These are phyloP conservation scores for Andrena trimmerana DNA, from an alignment of 2,888 invertebrate species.

Conservation along the genomic window DNA sequence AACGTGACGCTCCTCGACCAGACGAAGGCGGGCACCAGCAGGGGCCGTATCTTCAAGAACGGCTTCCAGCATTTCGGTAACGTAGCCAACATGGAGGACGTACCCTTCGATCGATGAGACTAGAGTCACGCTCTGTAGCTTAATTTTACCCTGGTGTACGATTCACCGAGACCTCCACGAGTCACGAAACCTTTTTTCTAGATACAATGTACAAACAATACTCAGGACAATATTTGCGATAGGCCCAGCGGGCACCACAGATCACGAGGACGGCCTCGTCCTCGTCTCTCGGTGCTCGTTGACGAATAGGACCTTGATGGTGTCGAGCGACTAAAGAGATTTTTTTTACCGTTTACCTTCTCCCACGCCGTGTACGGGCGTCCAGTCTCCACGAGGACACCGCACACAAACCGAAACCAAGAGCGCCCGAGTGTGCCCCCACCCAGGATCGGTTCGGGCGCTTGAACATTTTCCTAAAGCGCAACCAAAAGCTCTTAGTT, in stretches of 20 bases:
- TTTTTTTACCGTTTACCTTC: background rate
- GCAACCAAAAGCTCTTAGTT: slow-evolving; percentile 52
- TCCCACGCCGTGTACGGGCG: too few species aligned
- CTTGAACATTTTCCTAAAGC: slow-evolving; percentile 21
- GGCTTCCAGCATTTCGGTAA: slow-evolving; percentile 85
- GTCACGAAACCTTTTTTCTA: slow-evolving; percentile 41
- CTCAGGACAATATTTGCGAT: slow-evolving; percentile 67
- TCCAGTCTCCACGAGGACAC: background rate
- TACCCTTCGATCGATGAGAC: slow-evolving; percentile 78
- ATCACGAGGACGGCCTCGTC: slow-evolving; percentile 5
- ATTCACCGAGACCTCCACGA: slow-evolving; percentile 23
- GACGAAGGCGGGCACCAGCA: slow-evolving; percentile 77
- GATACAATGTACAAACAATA: slow-evolving; percentile 70
- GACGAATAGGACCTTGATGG: slow-evolving; percentile 38
- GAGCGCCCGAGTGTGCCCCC: background rate
- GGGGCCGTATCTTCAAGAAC: slow-evolving; percentile 84
- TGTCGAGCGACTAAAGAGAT: slow-evolving; percentile 33
- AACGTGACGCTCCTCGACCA: slow-evolving; percentile 80
- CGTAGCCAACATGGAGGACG: slow-evolving; percentile 75
- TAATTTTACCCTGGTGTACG: slow-evolving; percentile 2
- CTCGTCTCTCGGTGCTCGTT: slow-evolving; percentile 39
- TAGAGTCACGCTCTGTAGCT: slow-evolving; percentile 9
- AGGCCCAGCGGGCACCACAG: slow-evolving; percentile 32
- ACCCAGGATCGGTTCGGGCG: background rate
- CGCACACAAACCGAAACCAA: slow-evolving; percentile 28